A percentile compares a stretch with the other conserved stretches of the same genome.
Evolutionary conservation across 2,113 vertebrate species (phyloP).

Genomic region (Dasypus novemcinctus): DNA sequence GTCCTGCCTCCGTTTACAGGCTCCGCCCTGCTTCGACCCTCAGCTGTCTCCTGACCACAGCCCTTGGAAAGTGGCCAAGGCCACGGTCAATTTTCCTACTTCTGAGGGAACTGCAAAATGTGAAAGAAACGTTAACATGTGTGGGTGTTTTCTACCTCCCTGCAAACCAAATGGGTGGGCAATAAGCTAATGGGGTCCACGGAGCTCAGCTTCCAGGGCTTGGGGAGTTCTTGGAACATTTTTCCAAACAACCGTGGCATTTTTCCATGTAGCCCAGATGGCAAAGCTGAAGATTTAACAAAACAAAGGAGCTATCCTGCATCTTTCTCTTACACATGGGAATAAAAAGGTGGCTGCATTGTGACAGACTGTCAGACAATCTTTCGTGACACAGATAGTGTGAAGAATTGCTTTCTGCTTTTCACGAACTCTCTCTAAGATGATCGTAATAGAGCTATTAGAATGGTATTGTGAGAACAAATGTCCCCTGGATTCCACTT

Average conservation of each 20-base stretch:
- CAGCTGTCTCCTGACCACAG: not conserved
- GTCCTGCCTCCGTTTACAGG: accelerated
- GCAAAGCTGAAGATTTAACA: constrained; percentile 5
- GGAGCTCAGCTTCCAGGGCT: not conserved
- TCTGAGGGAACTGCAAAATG: not conserved
- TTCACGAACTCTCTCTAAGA: not conserved
- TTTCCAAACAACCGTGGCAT: not conserved
- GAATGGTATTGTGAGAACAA: not conserved
- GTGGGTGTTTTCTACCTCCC: not conserved
- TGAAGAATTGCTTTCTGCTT: constrained; percentile 38
- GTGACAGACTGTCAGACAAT: not conserved
- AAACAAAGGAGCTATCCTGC: not conserved
- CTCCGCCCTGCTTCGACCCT: not conserved
- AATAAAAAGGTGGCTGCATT: not conserved
- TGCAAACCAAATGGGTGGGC: not conserved
- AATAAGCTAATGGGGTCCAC: not conserved
- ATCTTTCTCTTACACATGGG: not conserved
- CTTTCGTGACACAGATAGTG: not conserved
- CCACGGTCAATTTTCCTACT: not conserved
- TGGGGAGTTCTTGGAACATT: not conserved
- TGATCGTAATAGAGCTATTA: not conserved
- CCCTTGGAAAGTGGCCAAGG: not conserved
- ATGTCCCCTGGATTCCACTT: not conserved
- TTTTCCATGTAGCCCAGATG: not conserved
- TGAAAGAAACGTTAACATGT: not conserved